A percentile compares a stretch with the other conserved stretches of the same genome.
phyloP scores from a whole-genome alignment of 2,797 vertebrate genomes.

The Paratrypauchen microcephalus region DNA sequence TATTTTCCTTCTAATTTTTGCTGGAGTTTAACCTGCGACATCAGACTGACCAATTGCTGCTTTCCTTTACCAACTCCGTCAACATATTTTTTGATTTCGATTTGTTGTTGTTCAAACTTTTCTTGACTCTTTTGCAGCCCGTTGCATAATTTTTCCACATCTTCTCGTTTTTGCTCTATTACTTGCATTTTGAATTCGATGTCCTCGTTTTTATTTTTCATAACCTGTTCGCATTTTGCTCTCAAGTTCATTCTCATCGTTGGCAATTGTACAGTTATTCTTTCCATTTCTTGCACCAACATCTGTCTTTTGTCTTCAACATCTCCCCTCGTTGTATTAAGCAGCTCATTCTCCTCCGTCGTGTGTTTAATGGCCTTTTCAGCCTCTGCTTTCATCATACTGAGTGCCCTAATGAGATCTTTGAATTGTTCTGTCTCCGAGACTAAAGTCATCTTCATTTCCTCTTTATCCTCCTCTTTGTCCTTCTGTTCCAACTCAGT shows the following conservation, averaged over 20 bases:
- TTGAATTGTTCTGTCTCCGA: constrained; percentile 1
- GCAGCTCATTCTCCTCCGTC: not conserved
- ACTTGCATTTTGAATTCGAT: not conserved
- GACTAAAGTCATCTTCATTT: not conserved
- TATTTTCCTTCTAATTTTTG: not conserved
- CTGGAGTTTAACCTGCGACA: not conserved
- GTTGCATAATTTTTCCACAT: not conserved
- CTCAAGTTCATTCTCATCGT: not conserved
- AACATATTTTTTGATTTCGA: not conserved
- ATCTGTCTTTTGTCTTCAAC: not conserved
- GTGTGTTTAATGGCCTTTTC: not conserved
- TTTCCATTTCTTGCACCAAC: not conserved
- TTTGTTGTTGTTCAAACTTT: not conserved
- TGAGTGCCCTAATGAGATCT: not conserved
- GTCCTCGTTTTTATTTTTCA: not conserved
- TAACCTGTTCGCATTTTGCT: not conserved
- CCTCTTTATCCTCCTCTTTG: not conserved
- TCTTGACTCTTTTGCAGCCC: not conserved
- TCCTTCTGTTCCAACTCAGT: not conserved
- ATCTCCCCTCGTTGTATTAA: not conserved
- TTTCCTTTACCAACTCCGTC: not conserved
- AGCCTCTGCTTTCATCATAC: not conserved
- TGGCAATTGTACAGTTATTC: not conserved
- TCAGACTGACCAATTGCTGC: not conserved
- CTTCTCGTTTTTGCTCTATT: not conserved